phyloP scores from a whole-genome alignment of 2,113 vertebrate genomes.

The Gobius niger region DNA sequence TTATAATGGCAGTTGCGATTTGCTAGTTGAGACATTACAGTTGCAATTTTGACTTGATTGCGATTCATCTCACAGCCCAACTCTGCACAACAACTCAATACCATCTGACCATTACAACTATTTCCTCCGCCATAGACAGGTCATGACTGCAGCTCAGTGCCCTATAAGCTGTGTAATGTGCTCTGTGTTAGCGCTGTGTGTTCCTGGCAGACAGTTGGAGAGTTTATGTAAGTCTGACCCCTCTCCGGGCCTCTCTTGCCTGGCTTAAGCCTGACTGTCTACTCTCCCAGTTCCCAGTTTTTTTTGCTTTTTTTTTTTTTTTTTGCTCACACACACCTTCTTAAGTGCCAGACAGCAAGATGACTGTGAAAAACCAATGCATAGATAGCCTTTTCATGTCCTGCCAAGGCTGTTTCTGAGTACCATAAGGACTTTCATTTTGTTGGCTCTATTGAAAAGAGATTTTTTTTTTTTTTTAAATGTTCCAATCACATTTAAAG shows the following conservation, averaged over 20 bases:
- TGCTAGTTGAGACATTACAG: too few relatives aligned
- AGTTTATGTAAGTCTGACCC: slow-evolving; percentile 76
- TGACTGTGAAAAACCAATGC: slow-evolving; percentile 77
- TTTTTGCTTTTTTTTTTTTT: slow-evolving; percentile 11
- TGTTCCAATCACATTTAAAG: slow-evolving; percentile 30
- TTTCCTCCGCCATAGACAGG: slow-evolving; percentile 58
- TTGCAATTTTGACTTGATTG: too few relatives aligned
- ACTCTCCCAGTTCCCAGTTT: slow-evolving; percentile 44
- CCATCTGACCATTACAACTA: slow-evolving; percentile 37
- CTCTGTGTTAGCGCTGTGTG: slow-evolving; percentile 56
- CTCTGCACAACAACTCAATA: slow-evolving; percentile 50
- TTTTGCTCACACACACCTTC: slow-evolving; percentile 52
- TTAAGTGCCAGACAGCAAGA: slow-evolving; percentile 67
- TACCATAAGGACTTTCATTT: slow-evolving; percentile 60
- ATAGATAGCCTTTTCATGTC: slow-evolving; percentile 79
- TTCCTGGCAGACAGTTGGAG: slow-evolving; percentile 66
- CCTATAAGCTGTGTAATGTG: slow-evolving; percentile 64
- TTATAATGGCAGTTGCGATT: too few relatives aligned
- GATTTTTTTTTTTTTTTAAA: neutral
- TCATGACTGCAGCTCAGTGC: slow-evolving; percentile 59
- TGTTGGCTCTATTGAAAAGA: neutral
- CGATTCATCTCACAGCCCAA: too few relatives aligned
- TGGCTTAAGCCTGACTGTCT: slow-evolving; percentile 64
- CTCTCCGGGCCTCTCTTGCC: slow-evolving; percentile 66
- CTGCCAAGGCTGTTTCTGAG: slow-evolving; percentile 65